Evolutionary conservation across 1,140 invertebrate species (phyloP).

Genomic region (Anastrepha ludens): DNA sequence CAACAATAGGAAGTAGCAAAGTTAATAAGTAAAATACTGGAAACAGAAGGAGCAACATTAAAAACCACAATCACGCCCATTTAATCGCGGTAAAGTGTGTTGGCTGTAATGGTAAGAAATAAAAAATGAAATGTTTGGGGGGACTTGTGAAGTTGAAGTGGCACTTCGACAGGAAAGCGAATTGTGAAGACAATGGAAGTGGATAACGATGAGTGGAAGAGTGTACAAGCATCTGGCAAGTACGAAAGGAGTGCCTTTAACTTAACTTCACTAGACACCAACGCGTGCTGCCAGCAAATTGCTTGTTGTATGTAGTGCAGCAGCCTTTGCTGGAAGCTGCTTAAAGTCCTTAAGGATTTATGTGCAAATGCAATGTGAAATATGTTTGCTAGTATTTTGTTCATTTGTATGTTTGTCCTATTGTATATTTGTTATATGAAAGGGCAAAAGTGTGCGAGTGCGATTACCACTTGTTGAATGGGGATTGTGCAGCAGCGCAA

Average conservation of each 20-base stretch:
- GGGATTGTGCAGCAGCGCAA: neutral
- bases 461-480: conserved; percentile 43
- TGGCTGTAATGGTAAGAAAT: neutral
- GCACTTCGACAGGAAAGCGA: conserved; percentile 42
- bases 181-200: conserved; percentile 12
- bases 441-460: neutral
- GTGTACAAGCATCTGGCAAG: neutral
- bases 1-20: conserved; percentile 1
- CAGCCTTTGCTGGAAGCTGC: conserved; percentile 19
- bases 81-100: conserved; percentile 36
- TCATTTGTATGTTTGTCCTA: neutral
- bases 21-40: neutral
- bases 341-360: conserved; percentile 51
- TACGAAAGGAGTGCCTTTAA: neutral
- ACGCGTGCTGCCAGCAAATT: neutral
- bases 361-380: conserved; percentile 5
- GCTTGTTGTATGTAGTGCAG: neutral
- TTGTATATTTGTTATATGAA: neutral
- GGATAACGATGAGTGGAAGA: neutral
- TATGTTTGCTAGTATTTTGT: conserved; percentile 2
- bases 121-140: neutral
- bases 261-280: neutral
- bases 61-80: conserved; percentile 43
- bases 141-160: conserved; percentile 18
- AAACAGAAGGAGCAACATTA: conserved; percentile 19